Conservation (phyloP, 1,140 invertebrate species). For the Cephus cinctus region DNA sequence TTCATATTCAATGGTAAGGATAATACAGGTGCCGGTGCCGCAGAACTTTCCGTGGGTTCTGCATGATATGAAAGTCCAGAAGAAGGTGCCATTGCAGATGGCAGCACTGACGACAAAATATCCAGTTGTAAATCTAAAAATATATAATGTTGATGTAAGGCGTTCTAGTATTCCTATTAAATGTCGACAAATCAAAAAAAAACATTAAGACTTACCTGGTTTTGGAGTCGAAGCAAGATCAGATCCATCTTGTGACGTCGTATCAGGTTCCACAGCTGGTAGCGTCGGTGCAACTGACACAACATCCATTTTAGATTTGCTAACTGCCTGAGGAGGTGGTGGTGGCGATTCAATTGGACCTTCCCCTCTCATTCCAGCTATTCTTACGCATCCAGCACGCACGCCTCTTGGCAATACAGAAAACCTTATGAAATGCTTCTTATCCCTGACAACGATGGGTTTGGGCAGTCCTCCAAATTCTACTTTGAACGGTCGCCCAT, state of each 20-base stretch:
- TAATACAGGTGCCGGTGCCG: slow-evolving; percentile 38
- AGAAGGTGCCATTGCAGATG: slow-evolving; percentile 60
- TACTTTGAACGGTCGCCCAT: slow-evolving; percentile 78
- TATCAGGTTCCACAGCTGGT: slow-evolving; percentile 35
- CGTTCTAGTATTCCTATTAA: slow-evolving; percentile 4
- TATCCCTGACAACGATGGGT: slow-evolving; percentile 76
- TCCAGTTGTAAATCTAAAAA: slow-evolving; percentile 55
- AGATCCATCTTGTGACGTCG: slow-evolving; percentile 44
- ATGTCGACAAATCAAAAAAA: background rate
- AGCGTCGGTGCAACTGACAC: slow-evolving; percentile 20
- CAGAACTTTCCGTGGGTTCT: slow-evolving; percentile 39
- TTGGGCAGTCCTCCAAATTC: slow-evolving; percentile 92
- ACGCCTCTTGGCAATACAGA: slow-evolving; percentile 76
- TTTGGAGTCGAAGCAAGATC: slow-evolving; percentile 35
- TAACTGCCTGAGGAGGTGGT: slow-evolving; percentile 25
- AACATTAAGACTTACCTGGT: slow-evolving; percentile 29
- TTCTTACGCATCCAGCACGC: slow-evolving; percentile 66
- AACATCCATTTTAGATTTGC: slow-evolving; percentile 16
- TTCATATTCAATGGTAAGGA: slow-evolving; percentile 68
- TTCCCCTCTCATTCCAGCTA: slow-evolving; percentile 67
- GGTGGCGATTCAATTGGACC: slow-evolving; percentile 38
- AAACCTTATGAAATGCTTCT: slow-evolving; percentile 82
- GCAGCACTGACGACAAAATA: slow-evolving; percentile 65
- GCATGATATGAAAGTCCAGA: slow-evolving; percentile 59
- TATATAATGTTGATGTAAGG: background rate